These are phyloP conservation scores for Callocephalon fimbriatum DNA, from an alignment of 2,113 vertebrate genomes.

Conservation along the genomic window DNA sequence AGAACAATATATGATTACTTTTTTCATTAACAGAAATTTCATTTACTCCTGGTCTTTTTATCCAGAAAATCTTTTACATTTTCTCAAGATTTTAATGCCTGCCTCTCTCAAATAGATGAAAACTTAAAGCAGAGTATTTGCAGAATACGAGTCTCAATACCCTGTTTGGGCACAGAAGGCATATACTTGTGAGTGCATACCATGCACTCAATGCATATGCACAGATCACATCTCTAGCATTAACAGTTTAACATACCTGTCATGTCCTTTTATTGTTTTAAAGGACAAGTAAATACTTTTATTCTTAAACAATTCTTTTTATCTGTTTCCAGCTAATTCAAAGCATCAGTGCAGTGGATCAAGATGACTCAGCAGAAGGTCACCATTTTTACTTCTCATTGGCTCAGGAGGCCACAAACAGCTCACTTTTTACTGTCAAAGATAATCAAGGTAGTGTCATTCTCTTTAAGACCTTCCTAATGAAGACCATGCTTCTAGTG, in stretches of 20 bases:
- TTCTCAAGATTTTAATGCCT: not conserved
- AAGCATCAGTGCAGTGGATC: constrained; percentile 87
- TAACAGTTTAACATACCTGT: not conserved
- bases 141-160: not conserved
- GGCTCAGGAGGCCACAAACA: constrained; percentile 78
- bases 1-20: not conserved
- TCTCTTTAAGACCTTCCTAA: not conserved
- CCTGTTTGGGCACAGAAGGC: not conserved
- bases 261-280: not conserved
- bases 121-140: not conserved
- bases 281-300: not conserved
- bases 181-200: not conserved
- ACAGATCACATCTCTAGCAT: not conserved
- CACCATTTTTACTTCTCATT: constrained; percentile 88
- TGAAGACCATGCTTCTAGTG: not conserved
- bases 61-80: not conserved
- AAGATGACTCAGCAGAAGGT: constrained; percentile 82
- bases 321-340: constrained; percentile 83
- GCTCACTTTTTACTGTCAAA: constrained; percentile 85
- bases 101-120: not conserved
- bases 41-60: not conserved
- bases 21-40: not conserved
- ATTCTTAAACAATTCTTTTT: not conserved
- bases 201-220: not conserved
- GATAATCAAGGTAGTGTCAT: constrained; percentile 87